phyloP scores from a whole-genome alignment of 2,797 vertebrate species.

The Lagothrix lagotricha region DNA sequence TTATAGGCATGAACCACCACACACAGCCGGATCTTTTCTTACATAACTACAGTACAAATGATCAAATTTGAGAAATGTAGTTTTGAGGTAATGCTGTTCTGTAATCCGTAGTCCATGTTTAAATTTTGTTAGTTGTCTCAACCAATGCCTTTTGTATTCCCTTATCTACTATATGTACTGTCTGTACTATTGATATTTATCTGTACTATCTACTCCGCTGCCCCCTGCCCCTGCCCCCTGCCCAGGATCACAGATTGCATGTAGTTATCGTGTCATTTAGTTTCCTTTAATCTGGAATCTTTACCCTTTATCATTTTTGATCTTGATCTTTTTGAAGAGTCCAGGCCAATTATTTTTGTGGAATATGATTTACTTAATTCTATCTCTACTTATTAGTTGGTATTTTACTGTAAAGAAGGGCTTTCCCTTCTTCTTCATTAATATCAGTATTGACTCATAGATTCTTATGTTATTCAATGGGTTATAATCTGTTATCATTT shows the following conservation, averaged over 20 bases:
- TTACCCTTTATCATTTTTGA: not conserved
- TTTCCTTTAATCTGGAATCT: not conserved
- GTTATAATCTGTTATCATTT: not conserved
- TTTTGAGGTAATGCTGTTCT: not conserved
- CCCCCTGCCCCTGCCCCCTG: accelerated
- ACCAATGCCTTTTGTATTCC: not conserved
- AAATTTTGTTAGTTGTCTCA: not conserved
- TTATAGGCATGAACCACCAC: not conserved
- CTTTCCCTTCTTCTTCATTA: not conserved
- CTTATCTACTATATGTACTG: not conserved
- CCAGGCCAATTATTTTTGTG: not conserved
- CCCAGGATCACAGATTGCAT: not conserved
- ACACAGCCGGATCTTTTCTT: not conserved
- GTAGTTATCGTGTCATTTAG: not conserved
- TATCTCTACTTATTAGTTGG: not conserved
- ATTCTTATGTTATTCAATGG: not conserved
- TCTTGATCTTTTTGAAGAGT: not conserved
- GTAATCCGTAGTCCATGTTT: not conserved
- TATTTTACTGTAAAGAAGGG: not conserved
- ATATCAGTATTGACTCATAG: not conserved
- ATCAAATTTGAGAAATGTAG: conserved; percentile 4
- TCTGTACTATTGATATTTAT: not conserved
- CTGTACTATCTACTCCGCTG: not conserved
- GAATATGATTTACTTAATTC: not conserved
- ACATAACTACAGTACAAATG: not conserved